phyloP scores from a whole-genome alignment of 2,888 invertebrate genomes.

The Hedychridium roseum region DNA sequence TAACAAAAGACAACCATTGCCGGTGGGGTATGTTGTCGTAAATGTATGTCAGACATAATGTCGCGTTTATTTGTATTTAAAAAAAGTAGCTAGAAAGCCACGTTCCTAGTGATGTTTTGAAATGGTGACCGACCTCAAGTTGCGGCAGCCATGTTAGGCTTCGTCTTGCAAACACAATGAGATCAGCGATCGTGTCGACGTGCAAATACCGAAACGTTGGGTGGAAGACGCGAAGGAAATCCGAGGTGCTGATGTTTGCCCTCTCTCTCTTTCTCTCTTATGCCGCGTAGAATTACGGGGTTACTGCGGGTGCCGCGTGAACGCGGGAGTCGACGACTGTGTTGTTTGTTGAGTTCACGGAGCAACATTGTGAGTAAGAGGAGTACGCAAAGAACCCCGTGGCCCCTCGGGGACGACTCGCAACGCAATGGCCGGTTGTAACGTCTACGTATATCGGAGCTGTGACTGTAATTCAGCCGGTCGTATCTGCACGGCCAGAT shows the following conservation, averaged over 20 bases:
- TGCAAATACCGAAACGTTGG: slow-evolving; percentile 20
- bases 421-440: background rate
- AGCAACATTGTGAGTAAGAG: slow-evolving; percentile 45
- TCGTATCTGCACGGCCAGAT: no score
- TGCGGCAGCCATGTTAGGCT: no score
- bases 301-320: slow-evolving; percentile 25
- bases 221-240: slow-evolving; percentile 32
- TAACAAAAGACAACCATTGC: no score
- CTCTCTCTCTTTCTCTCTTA: no score
- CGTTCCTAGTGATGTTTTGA: no score
- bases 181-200: slow-evolving; percentile 32
- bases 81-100: no score
- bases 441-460: background rate
- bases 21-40: no score
- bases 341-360: slow-evolving; percentile 38
- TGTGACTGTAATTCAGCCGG: no score
- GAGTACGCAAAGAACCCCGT: slow-evolving; percentile 23
- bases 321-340: no score
- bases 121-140: no score
- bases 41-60: no score
- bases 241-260: slow-evolving; percentile 27
- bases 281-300: slow-evolving; percentile 39
- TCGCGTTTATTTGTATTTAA: no score
- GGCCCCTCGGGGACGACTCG: background rate
- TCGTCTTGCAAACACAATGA: slow-evolving; percentile 22